phyloP scores from a whole-genome alignment of 2,113 vertebrate genomes.

The Albula glossodonta region DNA sequence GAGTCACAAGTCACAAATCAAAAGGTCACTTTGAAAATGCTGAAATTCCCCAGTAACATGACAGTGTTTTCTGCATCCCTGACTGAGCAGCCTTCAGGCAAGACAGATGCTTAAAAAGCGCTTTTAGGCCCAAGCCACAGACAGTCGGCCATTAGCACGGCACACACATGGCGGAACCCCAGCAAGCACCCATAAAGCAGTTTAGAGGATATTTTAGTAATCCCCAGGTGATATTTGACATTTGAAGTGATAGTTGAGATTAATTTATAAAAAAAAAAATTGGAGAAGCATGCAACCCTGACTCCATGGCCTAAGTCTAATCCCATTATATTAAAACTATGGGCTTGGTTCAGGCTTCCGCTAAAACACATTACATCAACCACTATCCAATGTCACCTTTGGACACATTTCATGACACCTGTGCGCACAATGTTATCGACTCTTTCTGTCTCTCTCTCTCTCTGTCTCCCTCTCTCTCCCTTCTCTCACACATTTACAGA shows the following conservation, averaged over 20 bases:
- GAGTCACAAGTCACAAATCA: no score
- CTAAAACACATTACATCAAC: constrained; percentile 33
- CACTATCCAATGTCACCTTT: constrained; percentile 34
- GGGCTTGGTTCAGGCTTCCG: constrained; percentile 29
- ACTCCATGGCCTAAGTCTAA: constrained; percentile 21
- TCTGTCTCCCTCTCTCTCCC: neutral
- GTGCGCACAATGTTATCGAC: neutral
- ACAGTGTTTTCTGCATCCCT: no score
- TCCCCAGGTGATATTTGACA: constrained; percentile 10
- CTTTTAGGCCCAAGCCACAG: constrained; percentile 26
- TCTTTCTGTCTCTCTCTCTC: neutral
- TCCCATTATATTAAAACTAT: constrained; percentile 37
- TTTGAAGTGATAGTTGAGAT: constrained; percentile 22
- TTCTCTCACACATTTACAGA: neutral
- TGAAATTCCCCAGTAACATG: no score
- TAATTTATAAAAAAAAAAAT: constrained; percentile 30
- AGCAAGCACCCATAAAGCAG: constrained; percentile 30
- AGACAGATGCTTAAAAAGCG: constrained; percentile 13
- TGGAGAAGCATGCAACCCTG: neutral
- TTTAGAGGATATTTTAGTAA: constrained; percentile 26
- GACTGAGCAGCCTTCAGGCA: constrained; percentile 15
- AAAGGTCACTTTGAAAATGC: no score
- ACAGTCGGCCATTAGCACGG: neutral
- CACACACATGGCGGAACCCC: neutral
- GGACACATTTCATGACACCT: constrained; percentile 12